These are phyloP conservation scores for Lasioglossum albipes DNA, from an alignment of 1,140 invertebrate species.

Conservation along the genomic window DNA sequence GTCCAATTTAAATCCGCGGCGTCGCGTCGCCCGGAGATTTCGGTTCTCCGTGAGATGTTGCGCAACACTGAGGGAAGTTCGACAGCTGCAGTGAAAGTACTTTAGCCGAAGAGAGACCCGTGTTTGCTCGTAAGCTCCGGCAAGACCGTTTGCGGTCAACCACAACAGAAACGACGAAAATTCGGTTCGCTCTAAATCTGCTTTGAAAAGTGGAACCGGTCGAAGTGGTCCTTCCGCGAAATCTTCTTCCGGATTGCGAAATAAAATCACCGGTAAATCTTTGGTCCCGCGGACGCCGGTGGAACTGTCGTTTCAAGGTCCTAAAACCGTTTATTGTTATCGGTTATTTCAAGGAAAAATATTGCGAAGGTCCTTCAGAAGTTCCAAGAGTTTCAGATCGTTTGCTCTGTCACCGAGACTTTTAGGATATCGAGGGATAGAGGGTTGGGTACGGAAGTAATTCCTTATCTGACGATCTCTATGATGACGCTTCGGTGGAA, in stretches of 20 bases:
- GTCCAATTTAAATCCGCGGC: background rate
- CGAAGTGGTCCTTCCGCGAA: background rate
- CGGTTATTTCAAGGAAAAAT: no score
- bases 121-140: slow-evolving; percentile 44
- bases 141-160: slow-evolving; percentile 45
- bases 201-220: slow-evolving; percentile 12
- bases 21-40: slow-evolving; percentile 20
- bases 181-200: background rate
- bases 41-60: background rate
- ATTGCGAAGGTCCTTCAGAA: no score
- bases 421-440: background rate
- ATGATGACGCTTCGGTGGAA: background rate
- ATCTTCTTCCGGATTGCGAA: background rate
- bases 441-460: background rate
- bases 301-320: no score
- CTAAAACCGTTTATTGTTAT: no score
- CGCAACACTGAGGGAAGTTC: slow-evolving; percentile 30
- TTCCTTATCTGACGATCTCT: background rate
- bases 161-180: slow-evolving; percentile 34
- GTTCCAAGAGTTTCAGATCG: no score
- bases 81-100: slow-evolving; percentile 50
- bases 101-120: slow-evolving; percentile 34
- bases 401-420: background rate
- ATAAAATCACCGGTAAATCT: background rate
- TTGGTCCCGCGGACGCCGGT: no score